Percentiles rank a stretch among this genome's conserved stretches.
Evolutionary conservation across 2,888 invertebrate species (phyloP).

Genomic region (Matsumyia berberina): DNA sequence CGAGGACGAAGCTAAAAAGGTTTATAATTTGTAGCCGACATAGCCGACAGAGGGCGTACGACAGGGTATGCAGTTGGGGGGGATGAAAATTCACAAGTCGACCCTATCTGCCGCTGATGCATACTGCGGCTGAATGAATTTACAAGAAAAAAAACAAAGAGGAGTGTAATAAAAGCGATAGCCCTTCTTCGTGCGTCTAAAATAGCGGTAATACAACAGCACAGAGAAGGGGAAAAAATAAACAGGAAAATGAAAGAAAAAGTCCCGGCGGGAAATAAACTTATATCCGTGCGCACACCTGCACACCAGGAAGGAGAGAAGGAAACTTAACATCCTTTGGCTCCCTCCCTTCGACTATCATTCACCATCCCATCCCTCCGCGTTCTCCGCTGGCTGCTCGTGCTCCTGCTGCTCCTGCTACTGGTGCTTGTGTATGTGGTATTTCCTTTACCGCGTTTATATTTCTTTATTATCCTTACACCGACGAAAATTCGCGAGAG

Average conservation of each 20-base stretch:
- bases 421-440: conserved; percentile 48
- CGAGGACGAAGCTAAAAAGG: conserved; percentile 57
- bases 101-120: not conserved
- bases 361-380: conserved; percentile 43
- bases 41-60: conserved; percentile 41
- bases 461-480: conserved; percentile 76
- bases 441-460: conserved; percentile 72
- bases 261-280: conserved; percentile 73
- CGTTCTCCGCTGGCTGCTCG: not conserved
- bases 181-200: conserved; percentile 51
- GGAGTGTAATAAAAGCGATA: conserved; percentile 64
- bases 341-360: conserved; percentile 59
- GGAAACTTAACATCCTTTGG: conserved; percentile 57
- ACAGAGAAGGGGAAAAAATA: conserved; percentile 1
- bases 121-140: conserved; percentile 30
- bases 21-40: conserved; percentile 62
- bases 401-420: too few relatives aligned
- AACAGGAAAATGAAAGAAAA: conserved; percentile 62
- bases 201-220: conserved; percentile 36
- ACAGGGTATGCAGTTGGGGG: conserved; percentile 20
- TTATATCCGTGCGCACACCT: conserved; percentile 64
- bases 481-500: conserved; percentile 75
- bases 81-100: conserved; percentile 20
- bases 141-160: conserved; percentile 5
- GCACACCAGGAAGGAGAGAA: conserved; percentile 60